Evolutionary conservation across 2,888 invertebrate genomes (phyloP).

Genomic region (Petrolisthes cinctipes): DNA sequence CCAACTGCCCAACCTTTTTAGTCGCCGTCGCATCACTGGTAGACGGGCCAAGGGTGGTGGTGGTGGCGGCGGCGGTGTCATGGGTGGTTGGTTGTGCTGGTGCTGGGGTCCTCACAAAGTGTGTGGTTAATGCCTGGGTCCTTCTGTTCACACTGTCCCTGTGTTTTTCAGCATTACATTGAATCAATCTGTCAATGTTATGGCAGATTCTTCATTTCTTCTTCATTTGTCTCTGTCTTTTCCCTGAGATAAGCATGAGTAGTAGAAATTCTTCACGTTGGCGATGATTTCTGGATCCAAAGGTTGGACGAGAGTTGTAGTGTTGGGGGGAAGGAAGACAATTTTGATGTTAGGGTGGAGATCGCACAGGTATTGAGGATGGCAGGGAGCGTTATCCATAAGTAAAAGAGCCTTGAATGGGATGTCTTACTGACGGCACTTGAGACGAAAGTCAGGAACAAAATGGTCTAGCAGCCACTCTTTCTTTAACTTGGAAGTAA

Average conservation of each 20-base stretch:
- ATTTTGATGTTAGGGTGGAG: not conserved
- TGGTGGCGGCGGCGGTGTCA: too few relatives aligned
- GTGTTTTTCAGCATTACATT: too few relatives aligned
- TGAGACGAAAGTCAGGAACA: not conserved
- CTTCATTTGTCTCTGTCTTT: not conserved
- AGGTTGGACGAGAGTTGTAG: not conserved
- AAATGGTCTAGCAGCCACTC: not conserved
- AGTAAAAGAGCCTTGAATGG: not conserved
- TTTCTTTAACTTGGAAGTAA: not conserved
- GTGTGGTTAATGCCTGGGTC: too few relatives aligned
- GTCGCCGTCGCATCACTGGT: too few relatives aligned
- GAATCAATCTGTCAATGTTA: too few relatives aligned
- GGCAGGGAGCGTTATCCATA: conserved; percentile 13
- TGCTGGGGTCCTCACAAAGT: too few relatives aligned
- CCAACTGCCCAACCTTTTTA: too few relatives aligned
- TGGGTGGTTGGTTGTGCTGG: too few relatives aligned
- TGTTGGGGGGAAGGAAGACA: not conserved
- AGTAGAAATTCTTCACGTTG: not conserved
- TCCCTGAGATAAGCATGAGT: not conserved
- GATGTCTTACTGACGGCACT: not conserved
- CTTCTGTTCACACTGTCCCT: too few relatives aligned
- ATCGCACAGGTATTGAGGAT: not conserved
- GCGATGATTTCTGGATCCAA: not conserved
- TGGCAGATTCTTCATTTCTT: too few relatives aligned
- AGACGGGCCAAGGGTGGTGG: too few relatives aligned